Evolutionary conservation across 2,888 invertebrate genomes (phyloP), one percentile per base, ranked within the genome.

Genomic region (Epinotia nisella): DNA sequence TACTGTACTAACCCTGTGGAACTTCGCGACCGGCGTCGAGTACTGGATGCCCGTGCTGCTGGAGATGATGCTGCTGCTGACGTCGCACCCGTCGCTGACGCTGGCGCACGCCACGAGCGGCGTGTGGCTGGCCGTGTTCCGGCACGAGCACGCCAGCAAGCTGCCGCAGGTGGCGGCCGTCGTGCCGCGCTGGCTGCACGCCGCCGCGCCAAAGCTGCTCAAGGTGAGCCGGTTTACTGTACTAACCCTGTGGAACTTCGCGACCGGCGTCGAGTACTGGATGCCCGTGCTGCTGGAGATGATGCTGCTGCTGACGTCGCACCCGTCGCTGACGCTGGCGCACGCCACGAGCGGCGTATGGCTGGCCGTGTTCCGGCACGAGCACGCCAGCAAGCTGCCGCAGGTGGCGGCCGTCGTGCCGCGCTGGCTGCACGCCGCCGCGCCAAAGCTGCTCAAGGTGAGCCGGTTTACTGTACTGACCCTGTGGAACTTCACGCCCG

Each of bases 281-380:
- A 95, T 98, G 84, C 95, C 95, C 9, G 93, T 96, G 49, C 97
- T 97, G 81, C 92, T 98, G 56, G 97, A 98, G 84, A 96, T 96
- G 0, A 94, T 97, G 77, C 89, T 98, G 60, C 94, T 96, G 24
- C 96, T 98, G 79, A 96, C 96, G 24, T 94, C 96, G 76, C 98
- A 98, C 87, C 96, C 97, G 0, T 98, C 98, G 78, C 91, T 97
- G 74, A 95, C 96, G 1, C 89, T 98, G 4, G 96, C 96, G 1
- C 97, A 97, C 83, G 95, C 96, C n/a, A 96, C 97, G 0, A 96
- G 97, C 81, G 93, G 96, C 0, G 95, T 98, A 72, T 98, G 98
- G 98, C 94, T 96, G 69, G 94, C 96, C 77, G 94, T 98, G 81
- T 94, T 98, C 75, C 97, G 97, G 83, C 98, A 98, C 84, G 97